phyloP scores from a whole-genome alignment of 2,888 invertebrate species.

The Copidosoma aretas region DNA sequence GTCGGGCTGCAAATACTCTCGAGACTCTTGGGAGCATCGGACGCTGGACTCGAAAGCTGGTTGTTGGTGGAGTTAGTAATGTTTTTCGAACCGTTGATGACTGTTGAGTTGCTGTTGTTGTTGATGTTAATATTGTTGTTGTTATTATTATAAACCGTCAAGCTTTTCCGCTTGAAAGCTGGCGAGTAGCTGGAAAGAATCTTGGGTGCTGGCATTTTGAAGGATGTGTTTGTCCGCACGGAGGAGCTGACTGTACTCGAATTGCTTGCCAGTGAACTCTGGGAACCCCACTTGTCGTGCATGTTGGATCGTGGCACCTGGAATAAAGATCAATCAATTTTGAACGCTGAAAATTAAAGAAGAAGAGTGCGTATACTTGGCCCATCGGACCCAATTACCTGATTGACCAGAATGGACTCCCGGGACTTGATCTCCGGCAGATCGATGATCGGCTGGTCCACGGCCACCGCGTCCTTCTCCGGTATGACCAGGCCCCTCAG shows the following conservation, averaged over 20 bases:
- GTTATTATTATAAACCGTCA: constrained; percentile 68
- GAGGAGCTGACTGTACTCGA: constrained; percentile 53
- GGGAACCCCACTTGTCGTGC: constrained; percentile 60
- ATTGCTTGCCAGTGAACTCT: constrained; percentile 56
- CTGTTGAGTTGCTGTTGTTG: constrained; percentile 40
- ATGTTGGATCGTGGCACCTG: constrained; percentile 50
- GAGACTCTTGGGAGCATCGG: constrained; percentile 66
- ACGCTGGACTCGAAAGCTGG: constrained; percentile 42
- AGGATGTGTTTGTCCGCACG: constrained; percentile 48
- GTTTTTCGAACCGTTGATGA: constrained; percentile 31
- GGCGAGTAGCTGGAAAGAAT: constrained; percentile 82
- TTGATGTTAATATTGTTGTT: constrained; percentile 44
- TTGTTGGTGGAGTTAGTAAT: constrained; percentile 26
- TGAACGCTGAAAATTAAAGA: background rate
- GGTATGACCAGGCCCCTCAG: constrained; percentile 88
- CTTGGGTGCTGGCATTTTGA: constrained; percentile 59
- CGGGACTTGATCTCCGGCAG: constrained; percentile 84
- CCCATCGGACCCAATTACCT: constrained; percentile 10
- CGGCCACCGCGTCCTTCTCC: constrained; percentile 68
- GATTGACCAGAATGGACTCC: constrained; percentile 63
- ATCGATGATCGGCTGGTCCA: constrained; percentile 71
- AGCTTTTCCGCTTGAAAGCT: constrained; percentile 78
- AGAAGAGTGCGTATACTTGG: background rate
- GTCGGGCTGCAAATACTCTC: constrained; percentile 69
- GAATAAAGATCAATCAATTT: background rate